A percentile compares a stretch with the other conserved stretches of the same genome.
phyloP scores from a whole-genome alignment of 1,140 invertebrate genomes.

The Apis cerana region DNA sequence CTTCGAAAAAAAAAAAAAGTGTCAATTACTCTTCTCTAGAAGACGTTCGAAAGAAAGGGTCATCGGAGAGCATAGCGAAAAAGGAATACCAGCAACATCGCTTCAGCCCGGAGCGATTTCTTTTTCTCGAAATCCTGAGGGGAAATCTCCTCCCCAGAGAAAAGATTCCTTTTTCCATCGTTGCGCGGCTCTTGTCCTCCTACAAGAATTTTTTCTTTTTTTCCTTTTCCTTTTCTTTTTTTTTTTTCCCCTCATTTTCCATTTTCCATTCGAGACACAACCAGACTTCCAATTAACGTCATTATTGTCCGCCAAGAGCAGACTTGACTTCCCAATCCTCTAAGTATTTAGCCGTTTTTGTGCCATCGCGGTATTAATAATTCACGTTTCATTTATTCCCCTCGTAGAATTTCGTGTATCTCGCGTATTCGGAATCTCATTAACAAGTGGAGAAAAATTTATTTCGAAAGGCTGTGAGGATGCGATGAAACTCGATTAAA shows the following conservation, averaged over 20 bases:
- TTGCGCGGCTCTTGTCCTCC: neutral
- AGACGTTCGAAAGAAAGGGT: slow-evolving; percentile 7
- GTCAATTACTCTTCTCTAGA: slow-evolving; percentile 46
- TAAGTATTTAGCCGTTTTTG: neutral
- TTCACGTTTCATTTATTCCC: slow-evolving; percentile 2
- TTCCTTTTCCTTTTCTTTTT: neutral
- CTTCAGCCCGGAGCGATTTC: slow-evolving; percentile 46
- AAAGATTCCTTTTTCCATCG: slow-evolving; percentile 34
- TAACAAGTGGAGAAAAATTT: slow-evolving; percentile 21
- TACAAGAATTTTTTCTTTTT: neutral
- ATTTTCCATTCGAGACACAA: neutral
- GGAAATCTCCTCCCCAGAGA: neutral
- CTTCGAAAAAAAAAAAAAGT: neutral
- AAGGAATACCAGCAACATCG: slow-evolving; percentile 41
- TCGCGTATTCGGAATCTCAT: slow-evolving; percentile 27
- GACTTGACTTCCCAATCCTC: neutral
- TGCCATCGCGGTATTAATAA: neutral
- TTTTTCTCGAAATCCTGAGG: slow-evolving; percentile 14
- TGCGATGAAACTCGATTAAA: slow-evolving; percentile 44
- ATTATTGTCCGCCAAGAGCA: neutral
- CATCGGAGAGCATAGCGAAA: slow-evolving; percentile 13
- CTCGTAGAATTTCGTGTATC: neutral
- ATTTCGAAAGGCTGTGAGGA: neutral
- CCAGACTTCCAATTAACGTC: slow-evolving; percentile 7
- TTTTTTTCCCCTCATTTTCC: neutral